Evolutionary conservation across 2,888 invertebrate genomes (phyloP).

Genomic region (Chorisops tibialis): DNA sequence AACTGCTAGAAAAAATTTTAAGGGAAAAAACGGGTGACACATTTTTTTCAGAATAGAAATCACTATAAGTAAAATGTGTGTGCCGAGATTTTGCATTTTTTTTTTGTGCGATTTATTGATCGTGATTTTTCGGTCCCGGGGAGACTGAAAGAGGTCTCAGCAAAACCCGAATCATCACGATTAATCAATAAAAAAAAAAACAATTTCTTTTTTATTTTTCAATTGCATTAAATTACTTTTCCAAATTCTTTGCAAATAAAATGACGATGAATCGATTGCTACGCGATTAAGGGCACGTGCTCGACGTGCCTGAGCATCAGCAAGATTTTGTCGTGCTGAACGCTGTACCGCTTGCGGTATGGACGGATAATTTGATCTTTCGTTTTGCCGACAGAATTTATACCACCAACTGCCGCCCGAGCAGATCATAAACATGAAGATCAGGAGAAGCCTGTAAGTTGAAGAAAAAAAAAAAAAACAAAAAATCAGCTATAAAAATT

Average conservation of each 20-base stretch:
- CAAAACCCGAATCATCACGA: no score
- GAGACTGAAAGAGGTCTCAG: no score
- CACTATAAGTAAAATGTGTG: no score
- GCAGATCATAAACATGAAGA: conserved; percentile 56
- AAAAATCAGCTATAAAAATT: conserved; percentile 13
- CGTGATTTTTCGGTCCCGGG: no score
- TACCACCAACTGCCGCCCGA: conserved; percentile 59
- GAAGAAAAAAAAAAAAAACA: conserved; percentile 15
- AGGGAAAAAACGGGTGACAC: no score
- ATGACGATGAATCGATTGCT: conserved; percentile 20
- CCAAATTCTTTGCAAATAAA: conserved; percentile 49
- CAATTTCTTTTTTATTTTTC: no score
- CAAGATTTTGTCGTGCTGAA: conserved; percentile 13
- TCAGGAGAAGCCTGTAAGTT: conserved; percentile 52
- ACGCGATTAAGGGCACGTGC: conserved; percentile 22
- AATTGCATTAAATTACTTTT: conserved; percentile 44
- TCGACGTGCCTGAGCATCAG: conserved; percentile 22
- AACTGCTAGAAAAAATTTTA: no score
- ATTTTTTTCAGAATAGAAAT: no score
- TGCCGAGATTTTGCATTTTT: no score
- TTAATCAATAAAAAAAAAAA: no score
- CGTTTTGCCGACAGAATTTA: conserved; percentile 53
- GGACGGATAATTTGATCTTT: conserved; percentile 35
- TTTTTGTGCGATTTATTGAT: no score
- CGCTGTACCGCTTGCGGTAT: conserved; percentile 23